Evolutionary conservation across 2,888 invertebrate species (phyloP), one percentile per base, ranked within the genome.

Genomic region (Rosalia funebris): DNA sequence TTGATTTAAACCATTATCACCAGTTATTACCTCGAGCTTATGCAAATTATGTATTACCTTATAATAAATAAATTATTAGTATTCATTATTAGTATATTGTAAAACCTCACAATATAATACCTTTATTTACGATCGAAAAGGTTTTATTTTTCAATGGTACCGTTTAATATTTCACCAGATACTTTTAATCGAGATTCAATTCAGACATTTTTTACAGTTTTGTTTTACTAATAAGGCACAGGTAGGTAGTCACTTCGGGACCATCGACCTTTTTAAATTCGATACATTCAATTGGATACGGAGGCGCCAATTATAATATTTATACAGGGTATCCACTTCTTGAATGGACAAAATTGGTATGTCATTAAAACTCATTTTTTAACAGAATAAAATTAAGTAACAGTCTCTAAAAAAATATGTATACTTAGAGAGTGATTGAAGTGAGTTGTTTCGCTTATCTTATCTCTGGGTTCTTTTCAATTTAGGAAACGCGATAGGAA

Each of bases 121-220:
- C 25, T 25, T 25, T 7, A 25, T 25, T 25, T 7, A 25, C 4
- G 4, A 25, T 25, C 25, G 25, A 5, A 25, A 25, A 7, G 7
- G 25, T 7, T 7, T 25, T 25, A 7, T 25, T n/a, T n/a, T n/a
- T 5, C 3, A 7, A 25, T 25, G 25, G 7, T 7, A 25, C 4
- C 25, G 25, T 25, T 25, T 25, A 25, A 7, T 25, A 25, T 25
- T 25, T 25, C 25, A 25, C 25, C 25, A 25, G 7, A 25, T 7
- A 25, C 7, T 7, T 39, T 16, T 14, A 20, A 50, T 39, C 25
- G 39, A n/a, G 25, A 37, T 45, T 50, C 20, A 20, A 39, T 25
- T 16, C 50, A 31, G 11, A 36, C 15, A n/a, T 50, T 50, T 50
- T 41, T 19, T 50, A 50, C 50, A 50, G 50, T 39, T 50, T 50